Conservation (phyloP, 2,113 vertebrate species). For the Orientallactaga bullata region DNA sequence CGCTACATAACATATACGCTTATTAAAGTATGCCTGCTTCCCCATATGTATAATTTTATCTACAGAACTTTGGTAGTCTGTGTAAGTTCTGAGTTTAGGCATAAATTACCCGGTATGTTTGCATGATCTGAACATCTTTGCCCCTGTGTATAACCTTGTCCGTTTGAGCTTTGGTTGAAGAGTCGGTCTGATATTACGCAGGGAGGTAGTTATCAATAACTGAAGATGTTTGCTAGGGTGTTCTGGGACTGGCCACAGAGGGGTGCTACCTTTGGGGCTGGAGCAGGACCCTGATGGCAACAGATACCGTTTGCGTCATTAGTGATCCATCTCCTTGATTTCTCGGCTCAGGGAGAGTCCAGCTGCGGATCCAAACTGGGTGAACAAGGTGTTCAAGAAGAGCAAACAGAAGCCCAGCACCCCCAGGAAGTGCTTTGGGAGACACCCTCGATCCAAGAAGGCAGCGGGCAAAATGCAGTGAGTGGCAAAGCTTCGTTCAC, state of each 20-base stretch:
- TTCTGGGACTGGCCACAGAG: neutral
- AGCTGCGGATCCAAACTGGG: neutral
- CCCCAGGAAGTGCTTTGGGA: slow-evolving; percentile 14
- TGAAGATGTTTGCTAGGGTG: neutral
- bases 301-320: neutral
- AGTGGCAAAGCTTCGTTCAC: neutral
- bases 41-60: neutral
- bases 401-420: slow-evolving; percentile 44
- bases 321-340: neutral
- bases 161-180: neutral
- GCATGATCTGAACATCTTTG: neutral
- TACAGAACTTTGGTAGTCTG: neutral
- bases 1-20: neutral
- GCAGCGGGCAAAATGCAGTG: slow-evolving; percentile 14
- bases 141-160: neutral
- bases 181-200: neutral
- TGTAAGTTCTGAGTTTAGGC: neutral
- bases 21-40: neutral
- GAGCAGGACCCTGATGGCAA: too few species aligned
- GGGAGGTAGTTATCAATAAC: neutral
- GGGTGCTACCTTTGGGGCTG: neutral
- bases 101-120: neutral
- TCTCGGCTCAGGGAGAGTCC: slow-evolving; percentile 55
- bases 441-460: neutral
- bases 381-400: slow-evolving; percentile 49